Conservation (phyloP, 2,113 vertebrate genomes). For the Lampris megalopsis region DNA sequence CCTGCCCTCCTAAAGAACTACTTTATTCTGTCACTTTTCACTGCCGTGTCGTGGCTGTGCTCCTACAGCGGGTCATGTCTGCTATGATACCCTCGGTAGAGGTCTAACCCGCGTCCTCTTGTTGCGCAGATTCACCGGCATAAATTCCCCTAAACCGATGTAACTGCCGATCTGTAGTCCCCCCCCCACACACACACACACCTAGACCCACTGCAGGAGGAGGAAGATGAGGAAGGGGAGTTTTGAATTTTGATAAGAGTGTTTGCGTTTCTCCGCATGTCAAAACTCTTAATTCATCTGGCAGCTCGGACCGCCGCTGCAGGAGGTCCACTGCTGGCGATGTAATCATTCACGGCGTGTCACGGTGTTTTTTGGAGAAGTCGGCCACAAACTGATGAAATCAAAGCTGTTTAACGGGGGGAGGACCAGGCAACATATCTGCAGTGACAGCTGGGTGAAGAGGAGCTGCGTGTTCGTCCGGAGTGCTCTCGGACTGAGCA, state of each 20-base stretch:
- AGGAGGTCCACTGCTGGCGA: conserved; percentile 34
- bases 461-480: conserved; percentile 4
- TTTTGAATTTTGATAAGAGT: conserved; percentile 71
- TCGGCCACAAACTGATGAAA: conserved; percentile 73
- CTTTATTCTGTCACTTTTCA: conserved; percentile 46
- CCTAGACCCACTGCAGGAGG: conserved; percentile 26
- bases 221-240: conserved; percentile 11
- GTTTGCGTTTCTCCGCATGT: conserved; percentile 68
- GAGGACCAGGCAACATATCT: conserved; percentile 45
- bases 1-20: conserved; percentile 26
- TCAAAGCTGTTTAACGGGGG: conserved; percentile 60
- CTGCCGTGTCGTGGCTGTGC: conserved; percentile 28
- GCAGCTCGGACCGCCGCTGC: conserved; percentile 65
- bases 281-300: conserved; percentile 69
- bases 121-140: conserved; percentile 48
- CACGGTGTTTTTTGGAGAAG: conserved; percentile 65
- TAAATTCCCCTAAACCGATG: conserved; percentile 39
- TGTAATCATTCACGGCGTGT: conserved; percentile 56
- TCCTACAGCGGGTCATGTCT: conserved; percentile 31
- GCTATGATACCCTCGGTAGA: conserved; percentile 40
- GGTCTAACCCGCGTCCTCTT: conserved; percentile 43
- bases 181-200: conserved; percentile 29
- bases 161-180: conserved; percentile 60
- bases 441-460: conserved; percentile 57
- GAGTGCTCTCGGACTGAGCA: conserved; percentile 38